Conservation (phyloP, 2,113 vertebrate genomes). For the Microtus montanus region DNA sequence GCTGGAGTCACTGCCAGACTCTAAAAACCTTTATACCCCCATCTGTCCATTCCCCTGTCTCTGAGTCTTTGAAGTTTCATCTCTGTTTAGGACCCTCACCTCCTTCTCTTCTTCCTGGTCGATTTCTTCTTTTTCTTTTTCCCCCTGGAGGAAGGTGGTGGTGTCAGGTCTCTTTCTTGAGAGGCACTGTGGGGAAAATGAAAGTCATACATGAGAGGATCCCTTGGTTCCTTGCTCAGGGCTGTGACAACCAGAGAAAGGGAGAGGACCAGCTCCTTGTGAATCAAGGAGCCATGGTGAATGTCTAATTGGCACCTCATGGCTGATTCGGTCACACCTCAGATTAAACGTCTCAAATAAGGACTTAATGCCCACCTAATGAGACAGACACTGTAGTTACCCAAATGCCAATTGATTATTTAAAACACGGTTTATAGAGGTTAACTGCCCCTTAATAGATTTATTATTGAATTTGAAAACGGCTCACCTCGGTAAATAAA, state of each 20-base stretch:
- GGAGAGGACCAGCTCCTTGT: background rate
- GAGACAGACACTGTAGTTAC: constrained; percentile 69
- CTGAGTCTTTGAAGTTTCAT: background rate
- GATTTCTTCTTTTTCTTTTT: constrained; percentile 98
- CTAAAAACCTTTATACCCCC: background rate
- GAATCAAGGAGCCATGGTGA: background rate
- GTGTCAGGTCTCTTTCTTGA: constrained; percentile 80
- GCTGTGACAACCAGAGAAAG: accelerated
- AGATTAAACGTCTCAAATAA: constrained; percentile 73
- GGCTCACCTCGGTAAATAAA: constrained; percentile 83
- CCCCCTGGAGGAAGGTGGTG: constrained; percentile 83
- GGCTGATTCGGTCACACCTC: constrained; percentile 72
- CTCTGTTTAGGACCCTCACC: constrained; percentile 82
- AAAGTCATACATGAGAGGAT: background rate
- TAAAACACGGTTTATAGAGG: constrained; percentile 81
- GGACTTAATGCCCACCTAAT: constrained; percentile 78
- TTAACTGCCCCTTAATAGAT: constrained; percentile 83
- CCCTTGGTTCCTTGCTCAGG: background rate
- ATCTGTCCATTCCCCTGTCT: background rate
- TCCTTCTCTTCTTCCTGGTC: constrained; percentile 91
- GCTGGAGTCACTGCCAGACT: background rate
- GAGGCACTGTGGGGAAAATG: constrained; percentile 82
- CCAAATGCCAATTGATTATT: constrained; percentile 75
- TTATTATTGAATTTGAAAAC: constrained; percentile 81
- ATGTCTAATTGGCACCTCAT: constrained; percentile 68